phyloP scores from a whole-genome alignment of 1,140 invertebrate species.

The Centruroides sculpturatus region DNA sequence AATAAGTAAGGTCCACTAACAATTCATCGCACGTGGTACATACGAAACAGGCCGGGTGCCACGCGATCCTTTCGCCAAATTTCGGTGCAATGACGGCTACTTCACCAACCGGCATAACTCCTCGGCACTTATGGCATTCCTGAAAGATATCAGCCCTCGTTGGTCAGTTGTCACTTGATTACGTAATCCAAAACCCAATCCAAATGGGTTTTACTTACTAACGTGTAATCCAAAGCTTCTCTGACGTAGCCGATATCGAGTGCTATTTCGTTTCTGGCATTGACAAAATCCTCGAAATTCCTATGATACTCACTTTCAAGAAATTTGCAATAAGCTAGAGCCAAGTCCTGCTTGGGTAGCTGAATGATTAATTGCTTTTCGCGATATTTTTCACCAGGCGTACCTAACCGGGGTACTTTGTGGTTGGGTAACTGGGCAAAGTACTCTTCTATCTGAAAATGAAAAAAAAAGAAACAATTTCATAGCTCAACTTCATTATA shows the following conservation, averaged over 20 bases:
- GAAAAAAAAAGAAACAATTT: not conserved
- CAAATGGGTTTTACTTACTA: constrained; percentile 28
- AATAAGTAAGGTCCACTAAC: constrained; percentile 84
- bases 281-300: constrained; percentile 76
- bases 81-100: constrained; percentile 55
- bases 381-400: constrained; percentile 58
- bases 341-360: constrained; percentile 86
- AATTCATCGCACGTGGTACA: constrained; percentile 71
- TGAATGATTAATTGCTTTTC: constrained; percentile 72
- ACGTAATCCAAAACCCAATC: no score
- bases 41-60: constrained; percentile 77
- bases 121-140: constrained; percentile 49
- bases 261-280: constrained; percentile 81
- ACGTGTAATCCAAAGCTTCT: constrained; percentile 31
- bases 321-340: constrained; percentile 71
- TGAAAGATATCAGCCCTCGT: constrained; percentile 18
- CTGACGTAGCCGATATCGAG: constrained; percentile 75
- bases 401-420: constrained; percentile 57
- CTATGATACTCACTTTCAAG: constrained; percentile 52
- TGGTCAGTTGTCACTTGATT: not conserved
- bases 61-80: constrained; percentile 44
- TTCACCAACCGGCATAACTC: constrained; percentile 44
- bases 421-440: constrained; percentile 58
- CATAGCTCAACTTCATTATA: no score
- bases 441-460: constrained; percentile 46